Evolutionary conservation across 1,140 invertebrate genomes (phyloP), one percentile per base, ranked within the genome.

Genomic region (Aphelinus atriplicis): DNA sequence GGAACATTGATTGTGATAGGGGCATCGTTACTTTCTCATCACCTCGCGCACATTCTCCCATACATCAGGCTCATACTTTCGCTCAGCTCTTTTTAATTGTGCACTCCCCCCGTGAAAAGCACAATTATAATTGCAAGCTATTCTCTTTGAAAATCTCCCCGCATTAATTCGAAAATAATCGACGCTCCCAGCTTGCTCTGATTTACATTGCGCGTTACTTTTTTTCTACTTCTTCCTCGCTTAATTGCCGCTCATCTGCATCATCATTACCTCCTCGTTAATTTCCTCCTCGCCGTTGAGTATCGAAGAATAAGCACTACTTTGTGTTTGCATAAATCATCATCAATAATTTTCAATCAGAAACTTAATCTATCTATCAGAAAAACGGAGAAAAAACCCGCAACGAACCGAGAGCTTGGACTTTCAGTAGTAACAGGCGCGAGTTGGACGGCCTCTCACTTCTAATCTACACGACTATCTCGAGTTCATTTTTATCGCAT

Each of bases 131-230:
- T 45, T 26, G 51, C 6, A 55, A 55, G 45, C 45, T 26, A 42
- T 61, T 2, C 3, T 10, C 9, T 61, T 43, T 61, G 26, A 9
- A 58, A 63, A 9, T 63, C 46, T 63, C 26, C 26, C 26, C 26
- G 43, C 9, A 46, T 62, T 64, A 65, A 65, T 65, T 50, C n/a
- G 63, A 65, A 65, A 65, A 65, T 65, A 65, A 65, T 65, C 63
- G 63, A 4, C 45, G 7, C 7, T 55, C 46, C 7, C 56, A 55
- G 2, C 26, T 26, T 3, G 46, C 56, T 10, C 26, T 57, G 7
- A 7, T 51, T 46, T 63, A 42, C 3, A 65, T 7, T n/a, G 5
- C 26, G 7, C 7, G 7, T 10, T 60, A 5, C 5, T 43, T 60
- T 60, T 60, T 60, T 26, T 43, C 5, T 60, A 5, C 3, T n/a